Base-by-base conservation (phyloP, 2,888 invertebrate genomes). In the Drosophila parthenogenetica region DNA sequence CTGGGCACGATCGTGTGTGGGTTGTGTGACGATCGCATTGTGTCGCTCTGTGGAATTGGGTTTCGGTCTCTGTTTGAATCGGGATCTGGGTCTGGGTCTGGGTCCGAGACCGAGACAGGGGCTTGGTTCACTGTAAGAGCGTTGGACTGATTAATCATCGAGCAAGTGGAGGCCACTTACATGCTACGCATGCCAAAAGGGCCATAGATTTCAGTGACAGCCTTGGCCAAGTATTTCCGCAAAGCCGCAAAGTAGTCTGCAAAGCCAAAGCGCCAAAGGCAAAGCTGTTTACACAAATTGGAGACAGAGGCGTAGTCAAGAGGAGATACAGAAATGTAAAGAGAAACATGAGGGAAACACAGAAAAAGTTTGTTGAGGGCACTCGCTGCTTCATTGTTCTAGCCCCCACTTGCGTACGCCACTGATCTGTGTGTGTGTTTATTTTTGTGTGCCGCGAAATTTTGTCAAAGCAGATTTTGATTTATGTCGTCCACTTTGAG, bases 401-500 rank as follows among this genome's bases (percentile, higher is more conserved):
- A 14, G 5, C 7, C 22, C 51, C 55, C 19, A 7, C 19, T 22
- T 0, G 0, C 0, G 19, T 4, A 10, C 51, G 45, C 32, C 72
- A 35, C 51, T 77, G 79, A 16, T 3, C 7, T 5, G 16, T 17
- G 49, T 5, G 14, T 17, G 49, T 64, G 54, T 40, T 5, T 39
- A 10, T 10, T 13, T 40, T n/a, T 55, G 55, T 48, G 60, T 79
- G 86, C 79, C 86, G 71, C 74, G 25, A 35, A 58, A 63, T 69
- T 73, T 69, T 62, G 77, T 60, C 61, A 57, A 64, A 61, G 37
- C 63, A 59, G 69, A 72, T 86, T 86, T 89, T 86, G 85, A 86
- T 86, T 86, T 86, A 86, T 89, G 89, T 77, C 72, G 79, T 84
- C 79, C 85, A 81, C 81, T 84, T 59, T 72, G 77, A 87, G 85